Evolutionary conservation across 2,797 vertebrate genomes (phyloP), one percentile per base, ranked within the genome.

Genomic region (Dendrocincla fuliginosa): DNA sequence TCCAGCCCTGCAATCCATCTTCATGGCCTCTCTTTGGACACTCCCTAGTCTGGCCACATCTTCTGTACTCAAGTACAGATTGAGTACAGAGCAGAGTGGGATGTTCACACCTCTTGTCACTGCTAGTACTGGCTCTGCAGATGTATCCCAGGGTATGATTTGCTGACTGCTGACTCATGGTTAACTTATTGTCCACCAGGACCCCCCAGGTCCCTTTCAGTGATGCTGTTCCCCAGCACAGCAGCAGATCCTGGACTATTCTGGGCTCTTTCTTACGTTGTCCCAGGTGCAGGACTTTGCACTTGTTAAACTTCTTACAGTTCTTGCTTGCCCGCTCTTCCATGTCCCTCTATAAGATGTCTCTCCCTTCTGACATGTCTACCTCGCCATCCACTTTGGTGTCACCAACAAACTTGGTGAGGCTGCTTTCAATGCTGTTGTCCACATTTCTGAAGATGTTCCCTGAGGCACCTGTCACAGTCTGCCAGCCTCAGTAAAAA

Each of bases 341-440:
- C 8, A 10, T 10, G n/a, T 67, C 7, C 46, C 70, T 52, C 28
- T 39, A 23, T 35, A 81, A 76, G 59, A 39, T 11, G 12, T n/a
- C 9, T 35, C 37, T 76, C 49, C 27, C 17, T 49, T 63, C 75
- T 25, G 23, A 73, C 0, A 0, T 9, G 46, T 32, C 19, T 22
- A 28, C 18, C 14, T 73, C 4, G 2, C 11, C 50, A 80, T 8
- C 6, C 25, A 33, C 32, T 20, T 63, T 30, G 47, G 16, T 19
- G 33, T 19, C 42, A 83, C 10, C 50, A 69, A 39, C n/a, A 65
- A 86, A 60, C 17, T 2, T 15, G 27, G 68, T 35, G 20, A 83
- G n/a, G 56, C 27, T 56, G 46, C 42, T 74, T 65, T 65, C 52
- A 90, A 1, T 22, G 46, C 9, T 65, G 55, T 5, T 82, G 35